Percentiles rank a stretch among this genome's conserved stretches.
phyloP scores from a whole-genome alignment of 2,888 invertebrate genomes.

The Priocnemis perturbator region DNA sequence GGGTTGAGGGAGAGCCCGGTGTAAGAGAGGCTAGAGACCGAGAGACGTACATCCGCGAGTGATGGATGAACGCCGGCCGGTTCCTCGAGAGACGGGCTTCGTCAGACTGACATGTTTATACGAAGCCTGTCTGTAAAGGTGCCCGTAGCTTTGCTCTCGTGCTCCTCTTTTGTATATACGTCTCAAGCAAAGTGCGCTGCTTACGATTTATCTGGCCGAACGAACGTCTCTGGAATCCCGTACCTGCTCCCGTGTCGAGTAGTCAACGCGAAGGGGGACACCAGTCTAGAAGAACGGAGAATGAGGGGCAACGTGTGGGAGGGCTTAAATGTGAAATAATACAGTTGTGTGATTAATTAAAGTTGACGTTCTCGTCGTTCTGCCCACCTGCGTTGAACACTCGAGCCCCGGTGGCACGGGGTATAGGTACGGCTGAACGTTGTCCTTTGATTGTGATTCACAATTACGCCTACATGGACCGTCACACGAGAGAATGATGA shows the following conservation, averaged over 20 bases:
- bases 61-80: constrained; percentile 70
- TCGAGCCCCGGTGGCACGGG: not conserved
- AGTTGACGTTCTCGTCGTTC: constrained; percentile 46
- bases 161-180: constrained; percentile 63
- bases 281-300: constrained; percentile 23
- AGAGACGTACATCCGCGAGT: constrained; percentile 46
- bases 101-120: constrained; percentile 74
- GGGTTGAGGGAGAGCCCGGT: constrained; percentile 13
- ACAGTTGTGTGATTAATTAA: constrained; percentile 74
- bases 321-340: constrained; percentile 70
- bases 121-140: constrained; percentile 69
- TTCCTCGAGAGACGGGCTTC: constrained; percentile 61
- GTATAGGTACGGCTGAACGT: not conserved
- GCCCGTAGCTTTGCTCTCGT: constrained; percentile 58
- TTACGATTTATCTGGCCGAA: constrained; percentile 66
- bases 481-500: too few species aligned
- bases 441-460: not conserved
- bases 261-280: constrained; percentile 45
- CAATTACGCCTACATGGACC: too few species aligned
- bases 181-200: constrained; percentile 58
- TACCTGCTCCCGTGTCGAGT: constrained; percentile 49
- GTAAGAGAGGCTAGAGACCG: constrained; percentile 18
- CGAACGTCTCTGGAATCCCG: constrained; percentile 60
- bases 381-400: constrained; percentile 64
- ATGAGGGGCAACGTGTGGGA: constrained; percentile 18